phyloP scores from a whole-genome alignment of 2,797 vertebrate species.

The Epinephelus awoara region DNA sequence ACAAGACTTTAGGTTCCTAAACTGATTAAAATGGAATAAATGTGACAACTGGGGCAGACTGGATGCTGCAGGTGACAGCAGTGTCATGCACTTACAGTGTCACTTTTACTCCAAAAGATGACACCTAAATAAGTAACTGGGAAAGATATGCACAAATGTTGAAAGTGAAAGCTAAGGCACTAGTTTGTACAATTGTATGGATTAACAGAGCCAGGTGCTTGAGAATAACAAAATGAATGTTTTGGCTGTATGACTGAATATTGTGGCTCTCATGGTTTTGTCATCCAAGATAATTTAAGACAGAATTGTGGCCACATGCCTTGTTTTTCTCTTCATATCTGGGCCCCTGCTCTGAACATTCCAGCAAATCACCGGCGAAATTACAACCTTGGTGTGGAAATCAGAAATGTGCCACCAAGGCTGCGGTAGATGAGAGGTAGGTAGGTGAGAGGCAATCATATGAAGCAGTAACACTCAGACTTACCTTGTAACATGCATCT shows the following conservation, averaged over 20 bases:
- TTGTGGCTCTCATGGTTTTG: too few relatives aligned
- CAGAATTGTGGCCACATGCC: too few relatives aligned
- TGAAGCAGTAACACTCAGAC: slow-evolving; percentile 21
- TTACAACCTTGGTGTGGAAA: too few relatives aligned
- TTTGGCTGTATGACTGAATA: too few relatives aligned
- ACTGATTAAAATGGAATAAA: neutral
- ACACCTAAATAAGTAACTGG: neutral
- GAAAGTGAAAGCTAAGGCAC: neutral
- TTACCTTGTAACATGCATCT: slow-evolving; percentile 99
- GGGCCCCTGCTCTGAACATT: too few relatives aligned
- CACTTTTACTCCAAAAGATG: neutral
- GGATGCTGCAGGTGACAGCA: neutral
- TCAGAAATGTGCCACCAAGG: too few relatives aligned
- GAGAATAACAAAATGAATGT: neutral
- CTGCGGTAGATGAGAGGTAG: neutral
- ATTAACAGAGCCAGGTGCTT: neutral
- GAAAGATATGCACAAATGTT: neutral
- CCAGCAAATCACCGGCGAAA: too few relatives aligned
- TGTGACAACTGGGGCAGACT: neutral
- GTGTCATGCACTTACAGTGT: neutral
- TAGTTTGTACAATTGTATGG: neutral
- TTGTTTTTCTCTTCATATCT: too few relatives aligned
- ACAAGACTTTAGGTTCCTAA: slow-evolving; percentile 7
- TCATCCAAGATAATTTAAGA: too few relatives aligned
- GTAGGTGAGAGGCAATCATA: neutral